Evolutionary conservation across 2,113 vertebrate species (phyloP).

Genomic region (Marmota monax): DNA sequence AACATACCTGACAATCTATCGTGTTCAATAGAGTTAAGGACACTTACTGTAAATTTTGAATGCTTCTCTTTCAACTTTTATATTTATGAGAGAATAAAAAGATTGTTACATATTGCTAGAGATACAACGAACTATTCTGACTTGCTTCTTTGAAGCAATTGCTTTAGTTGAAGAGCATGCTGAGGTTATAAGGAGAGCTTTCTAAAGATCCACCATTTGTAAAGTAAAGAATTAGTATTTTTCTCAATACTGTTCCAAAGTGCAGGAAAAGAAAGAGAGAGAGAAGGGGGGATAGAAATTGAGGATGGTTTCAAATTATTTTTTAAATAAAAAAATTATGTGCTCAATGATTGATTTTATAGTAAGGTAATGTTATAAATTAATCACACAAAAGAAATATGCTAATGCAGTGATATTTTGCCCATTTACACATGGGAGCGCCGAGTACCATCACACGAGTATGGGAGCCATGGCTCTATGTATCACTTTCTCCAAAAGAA

Average conservation of each 20-base stretch:
- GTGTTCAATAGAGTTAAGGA: neutral
- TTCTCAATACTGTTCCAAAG: neutral
- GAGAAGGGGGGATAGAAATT: too few species aligned
- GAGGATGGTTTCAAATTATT: neutral
- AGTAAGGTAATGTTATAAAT: neutral
- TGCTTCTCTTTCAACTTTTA: neutral
- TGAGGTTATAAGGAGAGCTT: neutral
- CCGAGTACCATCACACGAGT: neutral
- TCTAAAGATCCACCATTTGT: neutral
- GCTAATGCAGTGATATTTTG: neutral
- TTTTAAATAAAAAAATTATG: slow-evolving; percentile 12
- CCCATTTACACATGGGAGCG: neutral
- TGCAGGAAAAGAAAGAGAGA: neutral
- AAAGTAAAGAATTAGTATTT: neutral
- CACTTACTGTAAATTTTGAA: neutral
- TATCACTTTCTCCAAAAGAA: slow-evolving; percentile 2
- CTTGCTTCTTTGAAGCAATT: neutral
- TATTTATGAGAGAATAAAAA: slow-evolving; percentile 1
- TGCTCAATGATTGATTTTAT: neutral
- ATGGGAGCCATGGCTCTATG: neutral
- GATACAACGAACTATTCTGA: neutral
- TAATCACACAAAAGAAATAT: slow-evolving; percentile 33
- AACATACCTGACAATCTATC: neutral
- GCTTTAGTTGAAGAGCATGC: neutral
- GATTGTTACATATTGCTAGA: neutral